Conservation (phyloP, 30 jellyfish, hydroid and myxozoan genomes). For the Aurelia sp. region DNA sequence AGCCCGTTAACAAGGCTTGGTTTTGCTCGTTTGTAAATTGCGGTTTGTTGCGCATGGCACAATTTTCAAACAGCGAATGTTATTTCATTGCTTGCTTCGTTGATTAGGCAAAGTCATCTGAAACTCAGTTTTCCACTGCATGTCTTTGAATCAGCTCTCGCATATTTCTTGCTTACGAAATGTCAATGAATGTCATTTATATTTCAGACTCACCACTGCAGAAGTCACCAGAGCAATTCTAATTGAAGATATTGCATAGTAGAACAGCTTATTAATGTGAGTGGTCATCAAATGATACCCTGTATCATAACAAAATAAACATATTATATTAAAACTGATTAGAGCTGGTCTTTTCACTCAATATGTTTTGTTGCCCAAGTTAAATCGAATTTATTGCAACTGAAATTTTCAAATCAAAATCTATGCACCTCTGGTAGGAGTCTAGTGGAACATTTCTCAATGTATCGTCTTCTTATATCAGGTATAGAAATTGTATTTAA, state of each 20-base stretch:
- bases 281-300: slow-evolving; percentile 33
- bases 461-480: background rate
- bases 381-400: slow-evolving; percentile 23
- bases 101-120: no score
- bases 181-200: background rate
- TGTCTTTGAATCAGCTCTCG: background rate
- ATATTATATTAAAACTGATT: slow-evolving; percentile 57
- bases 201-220: slow-evolving; percentile 39
- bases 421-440: slow-evolving; percentile 54
- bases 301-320: slow-evolving; percentile 1
- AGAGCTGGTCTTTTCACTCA: slow-evolving; percentile 71
- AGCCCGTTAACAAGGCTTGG: no score
- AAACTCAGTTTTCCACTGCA: background rate
- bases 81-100: no score
- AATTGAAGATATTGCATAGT: background rate
- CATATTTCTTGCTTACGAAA: background rate
- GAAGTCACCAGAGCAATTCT: slow-evolving; percentile 28
- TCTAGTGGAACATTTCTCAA: background rate
- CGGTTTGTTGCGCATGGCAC: no score
- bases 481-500: slow-evolving; percentile 3
- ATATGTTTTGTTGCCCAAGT: slow-evolving; percentile 25
- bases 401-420: slow-evolving; percentile 1
- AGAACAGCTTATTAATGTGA: slow-evolving; percentile 28
- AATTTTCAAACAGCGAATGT: no score
- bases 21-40: no score